Evolutionary conservation across 2,113 vertebrate species (phyloP).

Genomic region (Glaucidium brasilianum): DNA sequence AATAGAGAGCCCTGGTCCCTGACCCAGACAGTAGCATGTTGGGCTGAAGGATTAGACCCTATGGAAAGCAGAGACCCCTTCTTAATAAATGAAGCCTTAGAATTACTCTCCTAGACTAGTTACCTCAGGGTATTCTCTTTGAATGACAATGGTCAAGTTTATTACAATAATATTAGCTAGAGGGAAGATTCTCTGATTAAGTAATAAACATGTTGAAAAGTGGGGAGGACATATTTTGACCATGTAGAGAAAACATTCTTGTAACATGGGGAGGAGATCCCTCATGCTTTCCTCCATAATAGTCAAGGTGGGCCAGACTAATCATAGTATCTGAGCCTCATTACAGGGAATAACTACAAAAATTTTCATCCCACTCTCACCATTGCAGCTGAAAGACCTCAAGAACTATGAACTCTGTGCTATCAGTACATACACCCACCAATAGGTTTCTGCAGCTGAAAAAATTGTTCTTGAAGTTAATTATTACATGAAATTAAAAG

Average conservation of each 20-base stretch:
- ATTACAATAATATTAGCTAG: background rate
- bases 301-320: background rate
- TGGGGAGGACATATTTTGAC: background rate
- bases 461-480: background rate
- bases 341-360: background rate
- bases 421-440: background rate
- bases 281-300: background rate
- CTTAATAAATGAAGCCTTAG: background rate
- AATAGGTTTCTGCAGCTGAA: background rate
- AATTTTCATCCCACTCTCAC: background rate
- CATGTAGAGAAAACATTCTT: background rate
- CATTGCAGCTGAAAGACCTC: background rate
- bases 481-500: background rate
- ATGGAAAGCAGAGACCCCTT: too few species aligned
- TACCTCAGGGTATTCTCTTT: background rate
- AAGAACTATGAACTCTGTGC: background rate
- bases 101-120: background rate
- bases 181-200: background rate
- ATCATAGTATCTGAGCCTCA: background rate
- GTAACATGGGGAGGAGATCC: background rate
- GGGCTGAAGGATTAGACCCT: too few species aligned
- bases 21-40: too few species aligned
- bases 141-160: background rate
- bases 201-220: background rate
- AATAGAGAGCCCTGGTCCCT: too few species aligned